Evolutionary conservation across 1,140 invertebrate species (phyloP).

Genomic region (Pseudomyrmex cubaensis): DNA sequence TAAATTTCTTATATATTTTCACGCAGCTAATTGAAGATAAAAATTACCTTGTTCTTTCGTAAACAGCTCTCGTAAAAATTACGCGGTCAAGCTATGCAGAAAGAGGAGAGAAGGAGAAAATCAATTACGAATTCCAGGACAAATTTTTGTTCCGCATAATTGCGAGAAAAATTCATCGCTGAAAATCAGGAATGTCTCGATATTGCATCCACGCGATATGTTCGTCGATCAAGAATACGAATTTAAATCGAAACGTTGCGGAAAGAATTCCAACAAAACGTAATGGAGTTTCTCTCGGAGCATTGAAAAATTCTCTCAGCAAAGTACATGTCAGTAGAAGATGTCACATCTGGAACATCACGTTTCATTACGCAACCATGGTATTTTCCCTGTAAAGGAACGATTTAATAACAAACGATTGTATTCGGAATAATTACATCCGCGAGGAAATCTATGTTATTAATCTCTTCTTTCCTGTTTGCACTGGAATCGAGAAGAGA

Average conservation of each 20-base stretch:
- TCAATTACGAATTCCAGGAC: slow-evolving; percentile 61
- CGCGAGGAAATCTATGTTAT: too few relatives aligned
- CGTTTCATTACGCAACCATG: too few relatives aligned
- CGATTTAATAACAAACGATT: too few relatives aligned
- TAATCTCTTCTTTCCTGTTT: too few relatives aligned
- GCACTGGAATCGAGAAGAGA: too few relatives aligned
- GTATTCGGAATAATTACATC: too few relatives aligned
- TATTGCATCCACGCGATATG: not conserved
- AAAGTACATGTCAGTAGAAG: too few relatives aligned
- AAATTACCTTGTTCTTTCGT: not conserved
- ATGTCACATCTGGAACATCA: too few relatives aligned
- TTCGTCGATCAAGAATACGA: slow-evolving; percentile 4
- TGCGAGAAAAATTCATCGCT: slow-evolving; percentile 18
- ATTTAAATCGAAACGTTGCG: slow-evolving; percentile 44
- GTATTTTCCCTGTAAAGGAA: too few relatives aligned
- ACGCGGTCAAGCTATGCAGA: not conserved
- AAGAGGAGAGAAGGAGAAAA: not conserved
- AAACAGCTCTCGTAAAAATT: not conserved
- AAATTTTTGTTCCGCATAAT: slow-evolving; percentile 48
- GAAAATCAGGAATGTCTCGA: slow-evolving; percentile 57
- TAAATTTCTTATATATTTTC: not conserved
- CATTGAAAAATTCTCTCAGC: slow-evolving; percentile 32
- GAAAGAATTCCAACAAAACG: slow-evolving; percentile 56
- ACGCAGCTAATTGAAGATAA: not conserved
- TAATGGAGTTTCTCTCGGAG: slow-evolving; percentile 23